Evolutionary conservation across 2,888 invertebrate species (phyloP), one percentile per base, ranked within the genome.

Genomic region (Cephus nigrinus): DNA sequence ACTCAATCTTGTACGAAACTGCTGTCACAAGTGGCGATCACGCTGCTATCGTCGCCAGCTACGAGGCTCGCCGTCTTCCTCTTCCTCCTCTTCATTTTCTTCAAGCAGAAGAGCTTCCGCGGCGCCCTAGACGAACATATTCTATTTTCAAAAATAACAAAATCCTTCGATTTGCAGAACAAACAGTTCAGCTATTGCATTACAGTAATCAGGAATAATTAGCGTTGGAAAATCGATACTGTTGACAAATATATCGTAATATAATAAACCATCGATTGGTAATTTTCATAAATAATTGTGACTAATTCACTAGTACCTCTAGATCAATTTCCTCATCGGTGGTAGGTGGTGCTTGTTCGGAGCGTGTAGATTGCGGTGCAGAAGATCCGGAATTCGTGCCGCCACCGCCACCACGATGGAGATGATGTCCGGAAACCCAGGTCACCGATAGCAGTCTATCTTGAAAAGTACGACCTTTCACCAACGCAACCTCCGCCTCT

Each of bases 21-120:
- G 84, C 81, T 82, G 87, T 86, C 86, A 86, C 80, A 81, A 83
- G 69, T 69, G 75, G 77, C 75, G 81, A 78, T 83, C 85, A 87
- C 86, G 87, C 89, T 91, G 91, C 96, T 94, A 97, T 96, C 97
- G 97, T 83, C 98, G 93, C 98, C 98, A 98, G 35, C 97, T 97
- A 83, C 98, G 94, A 86, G 96, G 96, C 90, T 96, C 96, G 71
- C 96, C 96, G 81, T 95, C 95, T 74, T 95, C 96, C 23, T 97
- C 96, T 73, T 98, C 97, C 75, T 98, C 98, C 81, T 98, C 97
- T 87, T 98, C 96, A 85, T 95, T 95, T 86, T 95, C 96, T 86
- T 96, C 96, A 15, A 97, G 93, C 32, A 96, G 93, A 76, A 95
- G 92, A 87, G 96, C 94, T 84, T 95, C 95, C 77, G 93, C 92